Percentiles rank a stretch among this genome's conserved stretches.
phyloP scores from a whole-genome alignment of 2,113 vertebrate species.

The Catharus fuscescens region DNA sequence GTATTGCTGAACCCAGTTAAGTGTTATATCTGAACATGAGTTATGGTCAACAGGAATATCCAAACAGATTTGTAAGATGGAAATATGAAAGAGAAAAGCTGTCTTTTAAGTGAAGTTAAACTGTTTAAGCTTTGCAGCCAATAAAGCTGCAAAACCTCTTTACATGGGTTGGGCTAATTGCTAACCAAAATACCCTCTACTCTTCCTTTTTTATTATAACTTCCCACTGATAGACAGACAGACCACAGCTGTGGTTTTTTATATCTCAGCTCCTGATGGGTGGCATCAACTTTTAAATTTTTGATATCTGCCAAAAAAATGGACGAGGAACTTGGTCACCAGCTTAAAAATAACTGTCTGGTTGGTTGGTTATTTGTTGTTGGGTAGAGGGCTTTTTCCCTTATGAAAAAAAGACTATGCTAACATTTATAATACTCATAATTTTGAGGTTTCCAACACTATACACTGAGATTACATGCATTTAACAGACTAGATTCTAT shows the following conservation, averaged over 20 bases:
- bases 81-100: neutral
- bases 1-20: neutral
- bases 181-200: neutral
- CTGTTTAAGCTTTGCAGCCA: neutral
- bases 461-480: neutral
- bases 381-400: rapidly evolving
- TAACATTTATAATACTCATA: neutral
- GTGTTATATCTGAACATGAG: neutral
- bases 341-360: neutral
- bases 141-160: neutral
- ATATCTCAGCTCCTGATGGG: neutral
- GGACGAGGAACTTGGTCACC: neutral
- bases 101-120: neutral
- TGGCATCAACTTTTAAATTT: neutral
- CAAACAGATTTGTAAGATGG: neutral
- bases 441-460: neutral
- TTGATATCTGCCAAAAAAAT: neutral
- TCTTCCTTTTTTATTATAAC: neutral
- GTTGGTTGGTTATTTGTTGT: neutral
- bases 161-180: neutral
- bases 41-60: neutral
- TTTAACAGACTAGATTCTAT: neutral
- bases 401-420: neutral
- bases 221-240: neutral
- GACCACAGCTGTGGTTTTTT: neutral